Conservation (phyloP, 2,113 vertebrate species). For the Gymnocephalus cernua region DNA sequence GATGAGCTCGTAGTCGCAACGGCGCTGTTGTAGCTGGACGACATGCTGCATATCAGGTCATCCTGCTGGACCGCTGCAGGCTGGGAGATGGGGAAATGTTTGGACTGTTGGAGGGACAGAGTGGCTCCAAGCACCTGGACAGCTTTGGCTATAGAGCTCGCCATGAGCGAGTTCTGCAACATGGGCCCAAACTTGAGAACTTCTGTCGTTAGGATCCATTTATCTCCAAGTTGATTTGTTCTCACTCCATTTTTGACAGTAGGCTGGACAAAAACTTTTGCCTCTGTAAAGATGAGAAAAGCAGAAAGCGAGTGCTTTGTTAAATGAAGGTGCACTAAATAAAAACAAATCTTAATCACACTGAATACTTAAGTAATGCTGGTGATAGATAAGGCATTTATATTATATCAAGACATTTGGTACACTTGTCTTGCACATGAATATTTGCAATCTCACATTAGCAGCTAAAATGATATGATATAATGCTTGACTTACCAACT, state of each 20-base stretch:
- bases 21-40: constrained; percentile 13
- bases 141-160: constrained; percentile 58
- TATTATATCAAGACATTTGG: background rate
- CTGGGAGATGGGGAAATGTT: constrained; percentile 35
- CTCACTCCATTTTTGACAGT: constrained; percentile 7
- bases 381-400: background rate
- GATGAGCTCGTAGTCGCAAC: background rate
- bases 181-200: constrained; percentile 67
- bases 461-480: background rate
- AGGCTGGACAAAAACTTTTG: constrained; percentile 1
- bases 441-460: background rate
- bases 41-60: constrained; percentile 10
- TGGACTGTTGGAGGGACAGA: constrained; percentile 43
- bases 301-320: background rate
- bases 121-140: constrained; percentile 58
- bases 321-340: background rate
- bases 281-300: constrained; percentile 46
- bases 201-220: constrained; percentile 28
- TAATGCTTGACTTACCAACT: constrained; percentile 57
- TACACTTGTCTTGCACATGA: background rate
- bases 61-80: constrained; percentile 31
- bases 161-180: constrained; percentile 65
- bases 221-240: constrained; percentile 16
- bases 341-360: background rate
- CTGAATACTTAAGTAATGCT: background rate